These are phyloP conservation scores for Leguminivora glycinivorella DNA, from an alignment of 1,140 invertebrate genomes.

Conservation along the genomic window DNA sequence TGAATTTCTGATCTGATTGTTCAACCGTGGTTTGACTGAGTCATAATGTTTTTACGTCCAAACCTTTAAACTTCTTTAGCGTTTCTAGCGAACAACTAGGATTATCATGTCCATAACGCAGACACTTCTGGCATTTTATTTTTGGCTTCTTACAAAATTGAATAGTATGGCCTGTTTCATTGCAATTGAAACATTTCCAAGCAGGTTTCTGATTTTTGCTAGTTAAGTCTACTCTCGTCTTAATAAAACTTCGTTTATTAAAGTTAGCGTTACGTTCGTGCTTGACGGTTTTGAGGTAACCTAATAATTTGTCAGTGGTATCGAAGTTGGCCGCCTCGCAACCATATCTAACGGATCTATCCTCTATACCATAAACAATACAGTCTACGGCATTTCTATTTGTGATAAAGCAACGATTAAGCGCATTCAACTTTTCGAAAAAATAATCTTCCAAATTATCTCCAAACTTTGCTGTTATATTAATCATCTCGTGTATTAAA, in stretches of 20 bases:
- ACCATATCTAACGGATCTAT: conserved; percentile 34
- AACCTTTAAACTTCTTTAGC: neutral
- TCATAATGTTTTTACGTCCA: neutral
- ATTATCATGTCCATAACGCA: neutral
- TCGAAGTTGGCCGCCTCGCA: conserved; percentile 34
- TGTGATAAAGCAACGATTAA: conserved; percentile 29
- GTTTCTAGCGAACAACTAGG: neutral
- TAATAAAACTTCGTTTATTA: neutral
- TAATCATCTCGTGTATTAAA: conserved; percentile 34
- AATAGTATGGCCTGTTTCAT: neutral
- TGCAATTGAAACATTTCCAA: neutral
- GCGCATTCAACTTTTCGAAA: conserved; percentile 23
- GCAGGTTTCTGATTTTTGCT: neutral
- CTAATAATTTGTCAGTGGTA: conserved; percentile 30
- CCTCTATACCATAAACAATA: conserved; percentile 36
- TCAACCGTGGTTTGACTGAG: neutral
- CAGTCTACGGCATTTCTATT: conserved; percentile 35
- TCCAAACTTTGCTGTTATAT: conserved; percentile 13
- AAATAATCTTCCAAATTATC: conserved; percentile 27
- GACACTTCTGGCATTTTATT: neutral
- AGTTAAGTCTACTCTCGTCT: neutral
- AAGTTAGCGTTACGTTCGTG: neutral
- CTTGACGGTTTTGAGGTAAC: conserved; percentile 28
- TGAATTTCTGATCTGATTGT: neutral
- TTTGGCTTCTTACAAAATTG: neutral